Evolutionary conservation across 2,113 vertebrate species (phyloP), one percentile per base, ranked within the genome.

Genomic region (Hucho hucho): DNA sequence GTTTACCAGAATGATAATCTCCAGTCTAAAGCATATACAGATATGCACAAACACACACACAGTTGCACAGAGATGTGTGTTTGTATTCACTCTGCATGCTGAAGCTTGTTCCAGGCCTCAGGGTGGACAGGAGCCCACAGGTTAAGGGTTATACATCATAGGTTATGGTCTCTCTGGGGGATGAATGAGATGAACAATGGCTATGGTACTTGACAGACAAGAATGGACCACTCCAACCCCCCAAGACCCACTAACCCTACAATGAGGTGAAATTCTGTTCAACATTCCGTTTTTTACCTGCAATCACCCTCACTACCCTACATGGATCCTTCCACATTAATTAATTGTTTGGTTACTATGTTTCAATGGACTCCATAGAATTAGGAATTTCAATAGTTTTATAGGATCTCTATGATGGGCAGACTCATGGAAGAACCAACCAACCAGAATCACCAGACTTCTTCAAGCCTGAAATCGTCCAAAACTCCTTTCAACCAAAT

Each of bases 1-100:
- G 61, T 79, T 65, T 76, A 24, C 64, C 25, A 37, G 65, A n/a
- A 61, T n/a, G 18, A 61, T 61, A 20, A 61, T 11, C 58, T 61
- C 58, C 58, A 22, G 58, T 9, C 58, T 7, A 24, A 13, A 22
- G n/a, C 58, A 61, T 61, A 61, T 22, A 61, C 58, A 61, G 6
- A 61, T 22, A 61, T 20, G 56, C 49, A 28, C 70, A 72, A 13
- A 61, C 70, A 59, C 70, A 59, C 25, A 59, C 49, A 58, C 68
- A 25, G n/a, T 49, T 14, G 7, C 43, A 49, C 68, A 70, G 26
- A 49, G n/a, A 70, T 1, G 20, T 9, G 63, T 26, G 29, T 37
- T 29, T 28, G 28, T n/a, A 67, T 37, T 37, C 65, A 37, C 29
- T 18, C 29, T 64, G 66, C 65, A 70, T 43, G 24, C 53, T 64